Percentiles rank a stretch among this genome's conserved stretches.
phyloP scores from a whole-genome alignment of 2,888 invertebrate genomes.

The Leptopterna dolabrata region DNA sequence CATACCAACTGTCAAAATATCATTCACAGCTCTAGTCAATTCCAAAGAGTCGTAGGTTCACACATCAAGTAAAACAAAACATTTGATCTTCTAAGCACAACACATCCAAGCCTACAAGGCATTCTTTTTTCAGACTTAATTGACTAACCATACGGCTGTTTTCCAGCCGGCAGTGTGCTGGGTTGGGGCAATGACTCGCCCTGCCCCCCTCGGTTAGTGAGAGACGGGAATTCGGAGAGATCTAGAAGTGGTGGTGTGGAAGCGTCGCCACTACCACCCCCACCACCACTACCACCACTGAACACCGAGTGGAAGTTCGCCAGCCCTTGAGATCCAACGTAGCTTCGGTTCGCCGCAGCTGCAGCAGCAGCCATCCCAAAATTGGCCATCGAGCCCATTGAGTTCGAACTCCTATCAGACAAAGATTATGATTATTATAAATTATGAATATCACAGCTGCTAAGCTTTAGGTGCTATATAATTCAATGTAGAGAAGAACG shows the following conservation, averaged over 20 bases:
- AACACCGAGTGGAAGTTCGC: constrained; percentile 84
- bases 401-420: constrained; percentile 70
- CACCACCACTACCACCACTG: constrained; percentile 70
- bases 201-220: constrained; percentile 87
- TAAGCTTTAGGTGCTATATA: too few species aligned
- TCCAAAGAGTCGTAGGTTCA: constrained; percentile 1
- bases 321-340: constrained; percentile 67
- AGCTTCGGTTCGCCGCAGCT: constrained; percentile 69
- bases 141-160: constrained; percentile 87
- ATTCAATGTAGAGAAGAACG: too few species aligned
- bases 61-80: too few species aligned
- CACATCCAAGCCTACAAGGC: too few species aligned
- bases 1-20: constrained; percentile 81
- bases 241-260: constrained; percentile 89
- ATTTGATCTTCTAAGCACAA: too few species aligned
- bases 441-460: too few species aligned
- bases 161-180: constrained; percentile 78
- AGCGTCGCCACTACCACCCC: constrained; percentile 77
- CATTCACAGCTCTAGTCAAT: constrained; percentile 19
- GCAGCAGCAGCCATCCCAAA: constrained; percentile 74
- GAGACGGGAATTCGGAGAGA: constrained; percentile 91
- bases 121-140: too few species aligned
- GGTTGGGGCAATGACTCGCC: constrained; percentile 84
- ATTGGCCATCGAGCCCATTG: constrained; percentile 74
- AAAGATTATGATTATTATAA: constrained; percentile 58